phyloP scores from a whole-genome alignment of 2,888 invertebrate species.

The Gisinianus flammeolus region DNA sequence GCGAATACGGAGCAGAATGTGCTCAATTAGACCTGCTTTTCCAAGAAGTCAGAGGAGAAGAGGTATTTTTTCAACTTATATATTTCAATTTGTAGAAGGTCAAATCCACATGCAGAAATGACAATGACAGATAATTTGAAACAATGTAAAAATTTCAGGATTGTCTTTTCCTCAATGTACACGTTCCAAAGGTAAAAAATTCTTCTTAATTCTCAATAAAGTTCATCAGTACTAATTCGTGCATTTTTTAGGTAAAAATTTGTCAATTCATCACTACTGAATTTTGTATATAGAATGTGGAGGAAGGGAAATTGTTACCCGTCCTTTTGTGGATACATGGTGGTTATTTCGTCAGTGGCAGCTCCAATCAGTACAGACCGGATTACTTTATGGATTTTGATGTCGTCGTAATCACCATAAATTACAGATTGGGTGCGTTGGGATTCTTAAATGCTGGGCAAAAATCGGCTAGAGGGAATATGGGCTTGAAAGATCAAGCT shows the following conservation, averaged over 20 bases:
- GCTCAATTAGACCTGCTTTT: neutral
- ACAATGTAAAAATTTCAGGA: too few species aligned
- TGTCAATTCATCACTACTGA: neutral
- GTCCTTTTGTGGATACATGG: slow-evolving; percentile 1
- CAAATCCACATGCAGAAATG: too few species aligned
- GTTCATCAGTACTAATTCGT: neutral
- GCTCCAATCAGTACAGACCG: neutral
- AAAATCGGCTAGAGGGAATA: neutral
- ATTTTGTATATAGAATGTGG: neutral
- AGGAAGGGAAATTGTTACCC: too few species aligned
- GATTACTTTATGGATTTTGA: neutral
- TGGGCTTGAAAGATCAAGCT: neutral
- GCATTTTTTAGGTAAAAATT: neutral
- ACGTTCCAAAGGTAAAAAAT: neutral
- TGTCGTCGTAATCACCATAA: neutral
- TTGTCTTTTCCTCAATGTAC: neutral
- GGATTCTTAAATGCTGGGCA: neutral
- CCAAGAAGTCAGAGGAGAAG: neutral
- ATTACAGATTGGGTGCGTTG: neutral
- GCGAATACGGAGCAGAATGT: neutral
- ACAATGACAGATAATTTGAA: too few species aligned
- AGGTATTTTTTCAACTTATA: too few species aligned
- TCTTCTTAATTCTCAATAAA: neutral
- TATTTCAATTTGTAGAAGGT: too few species aligned
- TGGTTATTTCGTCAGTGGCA: neutral